Evolutionary conservation across 2,113 vertebrate species (phyloP).

Genomic region (Poecile atricapillus): DNA sequence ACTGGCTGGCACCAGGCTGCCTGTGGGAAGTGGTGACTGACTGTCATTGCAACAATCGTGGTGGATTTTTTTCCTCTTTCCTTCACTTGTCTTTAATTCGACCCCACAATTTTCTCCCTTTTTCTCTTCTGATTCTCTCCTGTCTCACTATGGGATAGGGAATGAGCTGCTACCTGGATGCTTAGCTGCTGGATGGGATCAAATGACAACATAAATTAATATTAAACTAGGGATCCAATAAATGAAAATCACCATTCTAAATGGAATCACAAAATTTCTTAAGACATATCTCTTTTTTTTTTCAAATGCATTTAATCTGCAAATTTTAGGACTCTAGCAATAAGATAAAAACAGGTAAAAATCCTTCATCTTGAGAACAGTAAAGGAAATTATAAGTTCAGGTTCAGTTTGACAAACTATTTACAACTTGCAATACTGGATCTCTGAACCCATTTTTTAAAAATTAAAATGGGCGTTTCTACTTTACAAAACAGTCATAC

Average conservation of each 20-base stretch:
- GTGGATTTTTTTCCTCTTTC: background rate
- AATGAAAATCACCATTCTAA: slow-evolving; percentile 45
- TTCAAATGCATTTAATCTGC: background rate
- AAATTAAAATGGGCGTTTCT: background rate
- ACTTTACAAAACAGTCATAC: background rate
- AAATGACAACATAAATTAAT: background rate
- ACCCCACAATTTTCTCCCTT: background rate
- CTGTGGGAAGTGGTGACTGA: background rate
- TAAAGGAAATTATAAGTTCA: background rate
- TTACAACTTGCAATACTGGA: background rate
- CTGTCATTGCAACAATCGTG: accelerated
- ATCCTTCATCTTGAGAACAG: background rate
- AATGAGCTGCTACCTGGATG: background rate
- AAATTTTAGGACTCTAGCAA: background rate
- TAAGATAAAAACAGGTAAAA: background rate
- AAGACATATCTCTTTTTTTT: background rate
- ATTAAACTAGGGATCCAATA: slow-evolving; percentile 15
- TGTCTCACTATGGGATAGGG: accelerated
- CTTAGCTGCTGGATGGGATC: background rate
- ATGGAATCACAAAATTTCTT: slow-evolving; percentile 26
- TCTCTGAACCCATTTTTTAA: background rate
- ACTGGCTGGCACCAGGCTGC: background rate
- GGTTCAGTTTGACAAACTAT: background rate
- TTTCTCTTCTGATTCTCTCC: background rate
- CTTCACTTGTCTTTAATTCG: background rate